Percentiles rank a stretch among this genome's conserved stretches.
Conservation (phyloP, 2,888 invertebrate species). For the Acrocyrtus sp. region DNA sequence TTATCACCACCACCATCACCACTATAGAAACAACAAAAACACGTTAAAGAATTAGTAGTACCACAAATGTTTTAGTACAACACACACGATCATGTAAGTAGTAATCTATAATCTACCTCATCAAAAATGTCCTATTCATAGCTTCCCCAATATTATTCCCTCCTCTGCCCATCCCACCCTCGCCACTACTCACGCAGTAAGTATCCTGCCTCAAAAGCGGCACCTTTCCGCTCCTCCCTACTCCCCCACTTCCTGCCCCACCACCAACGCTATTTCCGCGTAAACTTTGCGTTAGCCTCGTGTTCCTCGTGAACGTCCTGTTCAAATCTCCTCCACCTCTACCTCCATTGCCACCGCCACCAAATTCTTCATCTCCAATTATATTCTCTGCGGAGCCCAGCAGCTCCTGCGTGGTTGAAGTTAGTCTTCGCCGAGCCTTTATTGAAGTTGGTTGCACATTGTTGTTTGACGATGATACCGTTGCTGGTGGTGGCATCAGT, state of each 20-base stretch:
- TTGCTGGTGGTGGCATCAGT: conserved; percentile 12
- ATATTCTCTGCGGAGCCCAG: conserved; percentile 31
- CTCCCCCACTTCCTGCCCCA: conserved; percentile 6
- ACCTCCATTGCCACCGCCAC: neutral
- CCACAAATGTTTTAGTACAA: neutral
- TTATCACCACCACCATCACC: neutral
- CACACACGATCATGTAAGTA: neutral
- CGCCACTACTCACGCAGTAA: conserved; percentile 34
- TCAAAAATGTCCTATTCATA: neutral
- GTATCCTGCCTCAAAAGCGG: conserved; percentile 39
- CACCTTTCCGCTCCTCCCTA: neutral
- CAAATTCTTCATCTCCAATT: neutral
- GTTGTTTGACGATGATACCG: conserved; percentile 23
- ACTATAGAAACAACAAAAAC: neutral
- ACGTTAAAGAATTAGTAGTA: neutral
- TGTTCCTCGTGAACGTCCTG: conserved; percentile 10
- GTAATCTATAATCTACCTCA: neutral
- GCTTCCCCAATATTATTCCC: too few species aligned
- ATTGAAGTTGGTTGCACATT: conserved; percentile 43
- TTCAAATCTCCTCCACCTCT: neutral
- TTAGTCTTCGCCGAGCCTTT: conserved; percentile 74
- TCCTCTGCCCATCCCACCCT: too few species aligned
- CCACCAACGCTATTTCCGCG: neutral
- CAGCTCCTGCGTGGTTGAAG: conserved; percentile 77
- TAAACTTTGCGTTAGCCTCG: conserved; percentile 27